A percentile compares a stretch with the other conserved stretches of the same genome.
Conservation (phyloP, 2,888 invertebrate species). For the Meghimatium bilineatum region DNA sequence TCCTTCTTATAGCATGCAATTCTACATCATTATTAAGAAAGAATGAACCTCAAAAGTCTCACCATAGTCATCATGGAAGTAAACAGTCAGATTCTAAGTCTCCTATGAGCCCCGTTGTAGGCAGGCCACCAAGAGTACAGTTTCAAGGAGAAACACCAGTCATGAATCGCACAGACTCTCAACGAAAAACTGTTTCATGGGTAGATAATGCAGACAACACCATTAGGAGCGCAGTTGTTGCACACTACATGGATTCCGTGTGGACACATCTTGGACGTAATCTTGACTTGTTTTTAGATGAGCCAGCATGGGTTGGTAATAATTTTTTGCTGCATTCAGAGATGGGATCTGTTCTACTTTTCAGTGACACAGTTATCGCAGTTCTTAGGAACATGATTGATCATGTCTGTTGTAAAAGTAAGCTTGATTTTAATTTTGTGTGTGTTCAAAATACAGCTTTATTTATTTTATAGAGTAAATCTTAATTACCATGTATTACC, state of each 20-base stretch:
- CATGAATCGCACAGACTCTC: conserved; percentile 67
- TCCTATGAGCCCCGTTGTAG: conserved; percentile 54
- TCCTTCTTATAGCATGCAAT: conserved; percentile 74
- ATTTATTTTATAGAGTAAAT: not conserved
- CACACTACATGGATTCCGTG: conserved; percentile 71
- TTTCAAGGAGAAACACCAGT: conserved; percentile 64
- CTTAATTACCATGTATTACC: too few relatives aligned
- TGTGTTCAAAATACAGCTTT: not conserved
- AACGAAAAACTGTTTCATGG: conserved; percentile 75
- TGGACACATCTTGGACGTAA: conserved; percentile 72
- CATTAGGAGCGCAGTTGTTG: conserved; percentile 67
- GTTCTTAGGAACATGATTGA: conserved; percentile 73
- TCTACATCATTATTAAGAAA: conserved; percentile 73
- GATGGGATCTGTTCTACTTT: conserved; percentile 68
- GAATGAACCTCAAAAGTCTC: conserved; percentile 55
- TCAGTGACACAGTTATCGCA: conserved; percentile 66
- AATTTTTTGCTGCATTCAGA: conserved; percentile 61
- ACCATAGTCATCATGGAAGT: conserved; percentile 34
- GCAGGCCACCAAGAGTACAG: conserved; percentile 51
- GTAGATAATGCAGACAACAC: conserved; percentile 73
- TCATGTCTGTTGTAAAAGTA: conserved; percentile 74
- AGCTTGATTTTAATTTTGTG: conserved; percentile 22
- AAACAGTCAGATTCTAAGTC: conserved; percentile 42
- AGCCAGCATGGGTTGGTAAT: conserved; percentile 68
- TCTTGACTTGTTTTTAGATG: conserved; percentile 68